Percentiles rank a stretch among this genome's conserved stretches.
Conservation (phyloP, 2,888 invertebrate species). For the Blastobasis adustella region DNA sequence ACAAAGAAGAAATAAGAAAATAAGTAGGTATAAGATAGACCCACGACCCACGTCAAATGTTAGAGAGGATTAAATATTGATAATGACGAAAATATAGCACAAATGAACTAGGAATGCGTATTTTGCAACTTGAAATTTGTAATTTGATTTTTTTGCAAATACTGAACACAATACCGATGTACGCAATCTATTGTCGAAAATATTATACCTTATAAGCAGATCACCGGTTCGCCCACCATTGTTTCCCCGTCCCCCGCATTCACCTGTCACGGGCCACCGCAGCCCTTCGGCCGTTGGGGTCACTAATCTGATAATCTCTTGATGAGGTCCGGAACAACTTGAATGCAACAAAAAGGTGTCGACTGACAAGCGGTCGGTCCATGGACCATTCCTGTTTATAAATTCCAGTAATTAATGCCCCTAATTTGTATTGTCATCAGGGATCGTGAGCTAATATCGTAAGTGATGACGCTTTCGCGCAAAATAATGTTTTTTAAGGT, state of each 20-base stretch:
- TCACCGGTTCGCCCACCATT: conserved; percentile 8
- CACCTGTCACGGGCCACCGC: conserved; percentile 22
- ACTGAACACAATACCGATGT: no score
- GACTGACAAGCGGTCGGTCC: not conserved
- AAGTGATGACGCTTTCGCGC: not conserved
- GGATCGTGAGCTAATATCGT: not conserved
- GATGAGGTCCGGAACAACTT: conserved; percentile 35
- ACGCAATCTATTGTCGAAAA: no score
- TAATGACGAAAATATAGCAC: no score
- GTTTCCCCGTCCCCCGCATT: conserved; percentile 15
- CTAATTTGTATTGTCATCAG: not conserved
- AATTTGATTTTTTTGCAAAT: no score
- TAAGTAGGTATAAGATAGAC: no score
- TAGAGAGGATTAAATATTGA: no score
- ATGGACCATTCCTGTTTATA: no score
- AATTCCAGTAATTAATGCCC: no score
- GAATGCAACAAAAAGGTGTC: conserved; percentile 28
- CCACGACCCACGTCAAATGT: no score
- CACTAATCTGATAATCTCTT: conserved; percentile 46
- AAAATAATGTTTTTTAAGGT: not conserved
- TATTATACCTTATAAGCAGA: no score
- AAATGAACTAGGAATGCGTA: no score
- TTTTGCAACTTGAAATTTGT: no score
- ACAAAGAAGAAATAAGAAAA: not conserved
- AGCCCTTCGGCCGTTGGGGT: conserved; percentile 29